Evolutionary conservation across 92 coral and sea anemone species (phyloP), one percentile per base, ranked within the genome.

Genomic region (Epizoanthus scotinus): DNA sequence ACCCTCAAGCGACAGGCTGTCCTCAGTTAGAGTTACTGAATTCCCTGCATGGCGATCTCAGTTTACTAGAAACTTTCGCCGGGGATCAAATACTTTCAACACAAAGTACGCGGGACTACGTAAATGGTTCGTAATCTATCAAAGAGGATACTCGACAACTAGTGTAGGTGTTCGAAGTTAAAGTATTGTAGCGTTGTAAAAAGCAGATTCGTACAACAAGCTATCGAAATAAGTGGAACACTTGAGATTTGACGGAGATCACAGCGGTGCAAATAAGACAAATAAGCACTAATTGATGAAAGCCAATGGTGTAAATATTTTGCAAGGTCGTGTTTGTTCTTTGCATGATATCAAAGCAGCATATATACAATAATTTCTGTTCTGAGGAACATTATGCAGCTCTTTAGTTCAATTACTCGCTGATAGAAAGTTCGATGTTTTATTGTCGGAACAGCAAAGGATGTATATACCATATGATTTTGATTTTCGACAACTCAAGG

Each of bases 391-490:
- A 8, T 29, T 38, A 29, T 31, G 44, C 42, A 29, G 63, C 70
- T 71, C 80, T 84, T 71, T 52, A 65, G 58, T 66, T 22, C 84
- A 82, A 77, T 86, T 82, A 77, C 73, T 68, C 83, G 83, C 47
- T 82, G 83, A 82, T 55, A 78, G 79, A 62, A 70, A n/a, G 55
- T 70, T 52, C 40, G 63, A 49, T n/a, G 53, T 82, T 77, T 87
- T 83, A 75, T 42, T 50, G 80, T 77, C 40, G 60, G 31, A 57
- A 61, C 50, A 17, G 69, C 14, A 52, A 63, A 17, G 74, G 71
- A 86, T 72, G 90, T 83, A 83, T 34, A 53, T 36, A 70, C 60
- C 84, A 83, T 67, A 83, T 87, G 90, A 75, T 55, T 59, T 75
- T 75, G 81, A 59, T 75, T 29, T 75, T 59, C 68, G 6, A 20